Evolutionary conservation across 2,888 invertebrate species (phyloP).

Genomic region (Anagyrus pseudococci): DNA sequence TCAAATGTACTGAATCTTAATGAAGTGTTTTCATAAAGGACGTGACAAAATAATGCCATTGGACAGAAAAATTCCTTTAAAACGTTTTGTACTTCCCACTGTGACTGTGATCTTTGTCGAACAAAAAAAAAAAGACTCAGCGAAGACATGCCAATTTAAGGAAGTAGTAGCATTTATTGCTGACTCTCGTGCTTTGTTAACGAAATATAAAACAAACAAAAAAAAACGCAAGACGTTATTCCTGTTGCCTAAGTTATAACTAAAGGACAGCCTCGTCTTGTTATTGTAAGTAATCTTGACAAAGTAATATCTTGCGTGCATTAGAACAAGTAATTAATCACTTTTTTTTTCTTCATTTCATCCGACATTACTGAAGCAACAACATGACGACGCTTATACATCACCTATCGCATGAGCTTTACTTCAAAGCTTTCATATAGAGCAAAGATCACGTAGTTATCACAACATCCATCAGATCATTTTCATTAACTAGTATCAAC

Average conservation of each 20-base stretch:
- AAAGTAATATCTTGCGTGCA: conserved; percentile 24
- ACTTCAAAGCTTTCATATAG: too few relatives aligned
- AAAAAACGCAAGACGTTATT: conserved; percentile 32
- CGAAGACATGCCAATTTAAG: too few relatives aligned
- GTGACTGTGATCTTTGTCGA: conserved; percentile 16
- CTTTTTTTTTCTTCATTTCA: too few relatives aligned
- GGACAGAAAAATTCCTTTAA: conserved; percentile 8
- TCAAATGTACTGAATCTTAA: too few relatives aligned
- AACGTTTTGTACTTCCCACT: conserved; percentile 14
- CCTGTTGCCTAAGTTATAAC: conserved; percentile 35
- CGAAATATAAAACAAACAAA: too few relatives aligned
- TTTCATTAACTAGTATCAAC: too few relatives aligned
- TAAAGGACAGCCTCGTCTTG: conserved; percentile 35
- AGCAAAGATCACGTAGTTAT: too few relatives aligned
- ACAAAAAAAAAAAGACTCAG: conserved; percentile 7
- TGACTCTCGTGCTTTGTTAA: too few relatives aligned
- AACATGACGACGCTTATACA: background rate
- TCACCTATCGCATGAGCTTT: background rate
- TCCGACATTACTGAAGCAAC: too few relatives aligned
- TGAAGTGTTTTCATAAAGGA: too few relatives aligned
- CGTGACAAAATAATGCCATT: conserved; percentile 9
- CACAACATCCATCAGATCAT: too few relatives aligned
- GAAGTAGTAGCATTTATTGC: too few relatives aligned
- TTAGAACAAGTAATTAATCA: conserved; percentile 27
- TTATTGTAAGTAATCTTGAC: conserved; percentile 37